Evolutionary conservation across 2,888 invertebrate species (phyloP), one percentile per base, ranked within the genome.

Genomic region (Leptopterna dolabrata): DNA sequence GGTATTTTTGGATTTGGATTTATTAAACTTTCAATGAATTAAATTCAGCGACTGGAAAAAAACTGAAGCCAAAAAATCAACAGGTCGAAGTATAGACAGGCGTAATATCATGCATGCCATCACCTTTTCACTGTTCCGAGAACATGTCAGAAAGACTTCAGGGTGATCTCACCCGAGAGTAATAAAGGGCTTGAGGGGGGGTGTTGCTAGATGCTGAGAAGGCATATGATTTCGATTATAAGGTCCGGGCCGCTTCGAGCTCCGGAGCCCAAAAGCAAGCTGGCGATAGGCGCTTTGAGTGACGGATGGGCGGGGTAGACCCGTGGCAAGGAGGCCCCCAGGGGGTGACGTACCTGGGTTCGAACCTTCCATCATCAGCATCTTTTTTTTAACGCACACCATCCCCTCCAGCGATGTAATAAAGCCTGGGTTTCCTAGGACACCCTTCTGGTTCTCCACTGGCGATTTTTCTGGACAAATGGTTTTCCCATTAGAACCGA

Each of bases 161-260:
- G 4, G 19, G 7, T 24, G 63, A 63, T 19, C 24, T 63, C 63
- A 63, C 24, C 63, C 24, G 24, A 63, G 19, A 63, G 63, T 63
- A 63, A 63, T 63, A 63, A 63, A 63, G 63, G 63, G 63, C 24
- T 2, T 24, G 63, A 9, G 24, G 27, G 24, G 27, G 63, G 63
- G 63, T 63, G 63, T 63, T 63, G 24, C 63, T 63, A 63, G 63
- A 63, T 24, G 63, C 24, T 63, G 63, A 63, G 63, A 63, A 63
- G 63, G 63, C 63, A 63, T 24, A 63, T 63, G 63, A 63, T 63
- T 63, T 63, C 63, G 63, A 63, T 63, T 63, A 63, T 63, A 63
- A 51, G 63, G 63, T 27, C 63, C 63, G 24, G 63, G 24, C 63
- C 63, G 63, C 63, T 63, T 11, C 4, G 27, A 63, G 63, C 13